phyloP scores from a whole-genome alignment of 2,888 invertebrate species.

The Hartigia nigra region DNA sequence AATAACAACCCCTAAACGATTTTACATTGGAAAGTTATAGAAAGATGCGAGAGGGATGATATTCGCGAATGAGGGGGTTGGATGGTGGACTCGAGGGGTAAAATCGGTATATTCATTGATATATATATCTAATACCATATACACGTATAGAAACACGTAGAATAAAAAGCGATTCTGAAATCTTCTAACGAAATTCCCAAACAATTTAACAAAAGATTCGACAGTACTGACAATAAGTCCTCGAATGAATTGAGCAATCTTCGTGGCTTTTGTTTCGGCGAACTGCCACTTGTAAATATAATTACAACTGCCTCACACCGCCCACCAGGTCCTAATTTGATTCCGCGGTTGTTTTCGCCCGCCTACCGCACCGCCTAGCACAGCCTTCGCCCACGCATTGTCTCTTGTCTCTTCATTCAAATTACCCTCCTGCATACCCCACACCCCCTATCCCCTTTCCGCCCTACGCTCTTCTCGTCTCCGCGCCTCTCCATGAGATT shows the following conservation, averaged over 20 bases:
- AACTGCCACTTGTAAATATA: slow-evolving; percentile 65
- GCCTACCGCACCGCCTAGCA: slow-evolving; percentile 32
- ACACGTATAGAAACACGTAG: too few species aligned
- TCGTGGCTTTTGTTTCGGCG: slow-evolving; percentile 60
- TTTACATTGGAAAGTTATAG: neutral
- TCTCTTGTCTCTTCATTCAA: slow-evolving; percentile 65
- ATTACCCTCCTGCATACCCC: slow-evolving; percentile 59
- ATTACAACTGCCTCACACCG: slow-evolving; percentile 51
- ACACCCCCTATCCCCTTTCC: slow-evolving; percentile 28
- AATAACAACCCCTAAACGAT: neutral
- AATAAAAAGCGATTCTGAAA: neutral
- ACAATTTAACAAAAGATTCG: slow-evolving; percentile 35
- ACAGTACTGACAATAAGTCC: slow-evolving; percentile 44
- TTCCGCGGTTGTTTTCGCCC: slow-evolving; percentile 64
- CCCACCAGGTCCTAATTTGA: slow-evolving; percentile 58
- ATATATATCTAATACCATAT: neutral
- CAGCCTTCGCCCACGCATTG: slow-evolving; percentile 57
- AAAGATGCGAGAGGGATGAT: neutral
- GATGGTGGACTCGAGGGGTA: neutral
- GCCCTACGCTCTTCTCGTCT: slow-evolving; percentile 24
- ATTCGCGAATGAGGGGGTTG: neutral
- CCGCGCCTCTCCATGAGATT: slow-evolving; percentile 24
- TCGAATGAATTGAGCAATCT: slow-evolving; percentile 64
- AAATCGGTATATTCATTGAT: neutral
- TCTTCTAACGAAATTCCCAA: slow-evolving; percentile 22